Evolutionary conservation across 2,113 vertebrate genomes (phyloP).

Genomic region (Lota lota): DNA sequence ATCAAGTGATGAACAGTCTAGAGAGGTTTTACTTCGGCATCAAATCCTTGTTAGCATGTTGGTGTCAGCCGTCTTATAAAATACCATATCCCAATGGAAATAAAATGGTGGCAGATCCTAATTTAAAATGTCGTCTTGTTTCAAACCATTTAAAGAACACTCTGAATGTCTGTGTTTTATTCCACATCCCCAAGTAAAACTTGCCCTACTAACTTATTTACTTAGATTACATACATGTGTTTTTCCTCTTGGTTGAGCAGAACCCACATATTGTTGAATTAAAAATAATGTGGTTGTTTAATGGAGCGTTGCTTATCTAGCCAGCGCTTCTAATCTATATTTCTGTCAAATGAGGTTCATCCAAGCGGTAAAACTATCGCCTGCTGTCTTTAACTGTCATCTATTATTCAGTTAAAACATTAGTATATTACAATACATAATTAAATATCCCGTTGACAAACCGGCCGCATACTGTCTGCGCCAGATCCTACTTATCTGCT

Average conservation of each 20-base stretch:
- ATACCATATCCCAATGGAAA: too few relatives aligned
- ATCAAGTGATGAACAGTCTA: constrained; percentile 13
- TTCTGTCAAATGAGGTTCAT: constrained; percentile 1
- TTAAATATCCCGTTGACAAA: constrained; percentile 40
- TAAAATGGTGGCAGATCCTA: too few relatives aligned
- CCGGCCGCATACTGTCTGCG: constrained; percentile 26
- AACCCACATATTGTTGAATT: neutral
- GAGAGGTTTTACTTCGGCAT: neutral
- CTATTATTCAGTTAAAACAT: constrained; percentile 49
- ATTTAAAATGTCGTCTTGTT: too few relatives aligned
- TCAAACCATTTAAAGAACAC: too few relatives aligned
- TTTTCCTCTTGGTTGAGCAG: neutral
- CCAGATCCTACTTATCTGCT: constrained; percentile 8
- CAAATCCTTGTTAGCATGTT: too few relatives aligned
- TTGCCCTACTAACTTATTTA: too few relatives aligned
- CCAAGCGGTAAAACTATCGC: constrained; percentile 1
- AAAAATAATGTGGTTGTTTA: neutral
- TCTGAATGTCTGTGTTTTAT: too few relatives aligned
- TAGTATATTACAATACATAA: constrained; percentile 63
- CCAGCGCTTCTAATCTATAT: neutral
- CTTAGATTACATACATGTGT: neutral
- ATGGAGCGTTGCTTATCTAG: neutral
- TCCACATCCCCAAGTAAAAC: too few relatives aligned
- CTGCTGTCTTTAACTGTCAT: constrained; percentile 37
- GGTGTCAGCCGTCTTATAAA: too few relatives aligned